Percentiles rank a stretch among this genome's conserved stretches.
phyloP scores from a whole-genome alignment of 92 coral and sea anemone species.

The Paragorgia papillata region DNA sequence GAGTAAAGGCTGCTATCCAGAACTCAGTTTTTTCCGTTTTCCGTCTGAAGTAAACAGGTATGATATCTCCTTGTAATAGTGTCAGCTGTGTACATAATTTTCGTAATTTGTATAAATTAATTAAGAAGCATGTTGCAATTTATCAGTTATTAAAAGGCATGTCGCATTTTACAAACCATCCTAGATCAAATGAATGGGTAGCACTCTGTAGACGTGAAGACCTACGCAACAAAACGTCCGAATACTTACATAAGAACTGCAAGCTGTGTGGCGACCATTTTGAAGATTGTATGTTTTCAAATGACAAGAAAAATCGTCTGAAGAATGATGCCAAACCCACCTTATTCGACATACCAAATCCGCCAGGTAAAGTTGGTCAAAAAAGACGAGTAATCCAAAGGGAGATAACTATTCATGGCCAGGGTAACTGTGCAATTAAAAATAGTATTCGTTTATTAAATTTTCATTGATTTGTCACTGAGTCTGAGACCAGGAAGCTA shows the following conservation, averaged over 20 bases:
- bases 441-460: too few relatives aligned
- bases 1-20: conserved; percentile 12
- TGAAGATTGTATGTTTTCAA: conserved; percentile 18
- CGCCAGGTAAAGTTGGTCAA: conserved; percentile 17
- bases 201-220: conserved; percentile 18
- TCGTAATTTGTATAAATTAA: background rate
- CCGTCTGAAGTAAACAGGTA: conserved; percentile 20
- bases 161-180: background rate
- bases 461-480: too few relatives aligned
- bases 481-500: too few relatives aligned
- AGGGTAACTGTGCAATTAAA: background rate
- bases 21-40: conserved; percentile 35
- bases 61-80: too few relatives aligned
- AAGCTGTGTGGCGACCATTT: conserved; percentile 23
- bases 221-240: conserved; percentile 1
- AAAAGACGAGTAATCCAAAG: conserved; percentile 4
- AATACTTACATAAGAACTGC: conserved; percentile 32
- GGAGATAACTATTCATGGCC: background rate
- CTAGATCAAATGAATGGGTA: conserved; percentile 40
- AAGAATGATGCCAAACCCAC: conserved; percentile 34
- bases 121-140: too few relatives aligned
- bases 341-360: conserved; percentile 25
- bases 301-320: conserved; percentile 9
- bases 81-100: background rate
- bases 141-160: too few relatives aligned